Evolutionary conservation across 1,140 invertebrate species (phyloP), one percentile per base, ranked within the genome.

Genomic region (Drosophila mauritiana): DNA sequence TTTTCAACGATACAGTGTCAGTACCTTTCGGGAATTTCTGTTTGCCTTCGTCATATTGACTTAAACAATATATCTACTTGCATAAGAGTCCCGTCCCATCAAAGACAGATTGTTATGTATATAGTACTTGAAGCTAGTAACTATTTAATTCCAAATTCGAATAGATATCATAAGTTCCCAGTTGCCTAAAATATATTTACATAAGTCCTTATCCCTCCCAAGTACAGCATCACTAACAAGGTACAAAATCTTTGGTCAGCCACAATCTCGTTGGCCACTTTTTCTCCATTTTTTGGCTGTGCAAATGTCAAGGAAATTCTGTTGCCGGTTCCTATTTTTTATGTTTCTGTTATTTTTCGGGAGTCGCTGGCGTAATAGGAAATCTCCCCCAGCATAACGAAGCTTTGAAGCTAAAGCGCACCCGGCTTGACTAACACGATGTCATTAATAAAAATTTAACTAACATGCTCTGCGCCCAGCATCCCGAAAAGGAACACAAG

Each of bases 401-500:
- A 52, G 59, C 64, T 68, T n/a, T 6, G 40, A 42, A 49, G 22
- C 20, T 10, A 55, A 57, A 57, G 59, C 52, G 55, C 55, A 39
- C 20, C 55, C 51, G 55, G 49, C 70, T 75, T 62, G 70, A 81
- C 79, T 62, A 54, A 81, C 61, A 81, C 58, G 73, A 40, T 59
- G 80, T 81, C 79, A 81, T 81, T 81, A 81, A 81, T 81, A 81
- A 81, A 81, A 81, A 81, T 82, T 81, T 82, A 82, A 82, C 73
- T 82, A 82, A 82, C 79, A 82, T 77, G 69, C 48, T 31, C 54
- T 11, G 39, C 40, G 6, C 20, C 27, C 56, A 40, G 31, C 40
- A 51, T 52, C 68, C 45, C 15, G 12, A 42, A 34, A 20, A 57
- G 27, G 20, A 34, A 20, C 40, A 59, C 10, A 13, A 31, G 4